Evolutionary conservation across 1,140 invertebrate genomes (phyloP).

Genomic region (Microplitis demolitor): DNA sequence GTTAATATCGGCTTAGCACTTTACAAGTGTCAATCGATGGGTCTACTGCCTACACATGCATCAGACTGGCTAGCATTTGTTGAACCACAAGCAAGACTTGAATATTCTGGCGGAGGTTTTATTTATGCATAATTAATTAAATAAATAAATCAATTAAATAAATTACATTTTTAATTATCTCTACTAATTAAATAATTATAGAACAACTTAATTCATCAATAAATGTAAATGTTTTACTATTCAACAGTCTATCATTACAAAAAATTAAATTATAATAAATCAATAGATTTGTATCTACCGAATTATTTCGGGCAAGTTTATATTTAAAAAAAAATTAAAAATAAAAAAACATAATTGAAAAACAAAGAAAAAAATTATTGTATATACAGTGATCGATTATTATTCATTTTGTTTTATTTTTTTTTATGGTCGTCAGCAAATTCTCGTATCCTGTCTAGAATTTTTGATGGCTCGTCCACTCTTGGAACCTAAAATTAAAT

Average conservation of each 20-base stretch:
- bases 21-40: slow-evolving; percentile 99
- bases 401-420: slow-evolving; percentile 42
- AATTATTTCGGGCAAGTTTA: slow-evolving; percentile 37
- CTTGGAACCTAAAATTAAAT: slow-evolving; percentile 72
- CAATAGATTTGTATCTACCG: slow-evolving; percentile 25
- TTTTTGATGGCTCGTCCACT: slow-evolving; percentile 76
- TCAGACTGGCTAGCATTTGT: slow-evolving; percentile 99
- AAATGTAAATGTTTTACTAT: slow-evolving; percentile 7
- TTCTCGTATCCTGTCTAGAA: slow-evolving; percentile 71
- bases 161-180: background rate
- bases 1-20: slow-evolving; percentile 91
- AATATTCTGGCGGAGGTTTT: slow-evolving; percentile 87
- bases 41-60: slow-evolving; percentile 93
- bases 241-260: slow-evolving; percentile 18
- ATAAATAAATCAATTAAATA: background rate
- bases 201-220: background rate
- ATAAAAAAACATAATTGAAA: slow-evolving; percentile 32
- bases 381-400: slow-evolving; percentile 12
- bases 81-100: slow-evolving; percentile 84
- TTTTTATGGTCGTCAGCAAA: slow-evolving; percentile 73
- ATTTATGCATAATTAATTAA: slow-evolving; percentile 63
- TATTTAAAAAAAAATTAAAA: slow-evolving; percentile 25
- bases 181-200: no score
- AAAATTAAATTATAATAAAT: slow-evolving; percentile 17
- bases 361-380: slow-evolving; percentile 14